Evolutionary conservation across 2,113 vertebrate species (phyloP).

Genomic region (Tringa solitaria): DNA sequence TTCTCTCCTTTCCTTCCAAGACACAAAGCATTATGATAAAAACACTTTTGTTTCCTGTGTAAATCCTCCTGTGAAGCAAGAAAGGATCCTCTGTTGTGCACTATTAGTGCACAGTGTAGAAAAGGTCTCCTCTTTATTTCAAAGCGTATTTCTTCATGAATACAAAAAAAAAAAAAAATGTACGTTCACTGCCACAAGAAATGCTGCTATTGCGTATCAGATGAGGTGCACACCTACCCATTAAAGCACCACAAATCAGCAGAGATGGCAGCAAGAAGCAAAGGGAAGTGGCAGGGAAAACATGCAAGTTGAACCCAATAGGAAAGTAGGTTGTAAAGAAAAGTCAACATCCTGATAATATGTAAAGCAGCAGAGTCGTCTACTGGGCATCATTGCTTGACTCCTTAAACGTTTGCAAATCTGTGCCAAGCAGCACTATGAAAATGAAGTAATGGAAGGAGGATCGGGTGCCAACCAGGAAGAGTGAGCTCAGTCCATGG

Average conservation of each 20-base stretch:
- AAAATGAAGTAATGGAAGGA: background rate
- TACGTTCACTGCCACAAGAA: background rate
- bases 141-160: background rate
- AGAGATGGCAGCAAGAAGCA: background rate
- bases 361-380: background rate
- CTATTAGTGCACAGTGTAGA: background rate
- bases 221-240: background rate
- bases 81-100: background rate
- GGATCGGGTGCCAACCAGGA: background rate
- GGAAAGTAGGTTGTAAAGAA: background rate
- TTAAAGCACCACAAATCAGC: background rate
- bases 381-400: background rate
- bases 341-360: background rate
- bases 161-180: background rate
- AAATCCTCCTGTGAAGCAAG: background rate
- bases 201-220: background rate
- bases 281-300: background rate
- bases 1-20: background rate
- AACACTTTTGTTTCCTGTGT: background rate
- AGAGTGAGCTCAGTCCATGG: background rate
- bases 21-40: background rate
- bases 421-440: background rate
- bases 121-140: background rate
- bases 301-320: background rate
- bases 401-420: background rate